Conservation (phyloP, 2,888 invertebrate genomes). For the Eupithecia tripunctaria region DNA sequence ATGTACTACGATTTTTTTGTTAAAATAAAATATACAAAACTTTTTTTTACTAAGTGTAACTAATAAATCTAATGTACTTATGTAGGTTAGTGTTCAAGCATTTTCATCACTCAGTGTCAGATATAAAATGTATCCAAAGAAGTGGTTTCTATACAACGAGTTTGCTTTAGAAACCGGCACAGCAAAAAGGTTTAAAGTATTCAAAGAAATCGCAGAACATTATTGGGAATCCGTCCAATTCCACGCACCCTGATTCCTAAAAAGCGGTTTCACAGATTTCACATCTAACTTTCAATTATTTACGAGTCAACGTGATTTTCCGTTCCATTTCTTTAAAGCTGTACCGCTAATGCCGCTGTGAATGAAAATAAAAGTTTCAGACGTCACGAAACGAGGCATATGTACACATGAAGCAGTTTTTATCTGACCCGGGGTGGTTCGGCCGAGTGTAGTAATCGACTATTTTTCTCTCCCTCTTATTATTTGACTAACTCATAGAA, state of each 20-base stretch:
- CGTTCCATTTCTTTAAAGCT: conserved; percentile 61
- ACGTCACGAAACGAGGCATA: conserved; percentile 47
- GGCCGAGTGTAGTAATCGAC: background rate
- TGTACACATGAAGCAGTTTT: background rate
- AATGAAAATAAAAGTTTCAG: conserved; percentile 54
- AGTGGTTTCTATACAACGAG: conserved; percentile 2
- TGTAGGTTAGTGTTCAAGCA: background rate
- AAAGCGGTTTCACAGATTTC: conserved; percentile 59
- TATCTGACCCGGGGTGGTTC: background rate
- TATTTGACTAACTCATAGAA: background rate
- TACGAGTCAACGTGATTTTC: conserved; percentile 68
- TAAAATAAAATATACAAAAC: no score
- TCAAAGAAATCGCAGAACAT: background rate
- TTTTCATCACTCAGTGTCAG: background rate
- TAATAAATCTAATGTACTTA: no score
- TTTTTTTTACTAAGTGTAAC: no score
- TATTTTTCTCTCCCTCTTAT: background rate
- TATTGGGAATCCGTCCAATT: conserved; percentile 7
- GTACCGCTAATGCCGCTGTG: conserved; percentile 63
- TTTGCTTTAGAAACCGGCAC: background rate
- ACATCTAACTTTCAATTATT: conserved; percentile 68
- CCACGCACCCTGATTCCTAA: conserved; percentile 35
- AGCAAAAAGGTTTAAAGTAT: background rate
- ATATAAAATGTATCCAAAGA: background rate
- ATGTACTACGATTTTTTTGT: no score